A percentile compares a stretch with the other conserved stretches of the same genome.
Conservation (phyloP, 2,113 vertebrate species). For the Anguilla japonica region DNA sequence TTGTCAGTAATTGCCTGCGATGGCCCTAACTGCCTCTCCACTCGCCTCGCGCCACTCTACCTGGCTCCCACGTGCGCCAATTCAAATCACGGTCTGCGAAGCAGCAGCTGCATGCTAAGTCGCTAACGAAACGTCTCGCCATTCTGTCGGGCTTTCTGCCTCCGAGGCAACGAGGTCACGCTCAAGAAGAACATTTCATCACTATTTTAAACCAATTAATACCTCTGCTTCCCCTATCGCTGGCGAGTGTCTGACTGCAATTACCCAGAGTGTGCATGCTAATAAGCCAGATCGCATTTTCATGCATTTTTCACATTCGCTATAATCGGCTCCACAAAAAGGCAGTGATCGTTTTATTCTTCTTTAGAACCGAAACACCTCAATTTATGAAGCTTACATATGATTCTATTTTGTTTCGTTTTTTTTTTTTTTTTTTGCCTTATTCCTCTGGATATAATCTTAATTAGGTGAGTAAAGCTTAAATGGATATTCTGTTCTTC, state of each 20-base stretch:
- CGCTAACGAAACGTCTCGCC: conserved; percentile 64
- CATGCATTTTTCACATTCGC: conserved; percentile 85
- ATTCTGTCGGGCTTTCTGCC: conserved; percentile 64
- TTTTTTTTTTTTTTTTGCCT: background rate
- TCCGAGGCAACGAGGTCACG: conserved; percentile 74
- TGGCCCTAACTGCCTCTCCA: conserved; percentile 97
- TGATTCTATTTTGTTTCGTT: conserved; percentile 28
- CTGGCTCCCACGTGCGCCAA: conserved; percentile 85
- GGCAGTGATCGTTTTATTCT: conserved; percentile 56
- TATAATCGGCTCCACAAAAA: conserved; percentile 76
- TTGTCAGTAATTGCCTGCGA: conserved; percentile 96
- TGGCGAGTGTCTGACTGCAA: conserved; percentile 78
- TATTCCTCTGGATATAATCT: background rate
- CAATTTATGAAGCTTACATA: conserved; percentile 72
- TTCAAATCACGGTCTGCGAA: conserved; percentile 82
- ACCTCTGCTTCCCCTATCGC: conserved; percentile 68
- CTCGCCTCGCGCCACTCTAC: conserved; percentile 86
- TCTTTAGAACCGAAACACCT: conserved; percentile 70
- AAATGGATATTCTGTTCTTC: background rate
- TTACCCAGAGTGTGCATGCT: conserved; percentile 82
- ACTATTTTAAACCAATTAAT: conserved; percentile 91
- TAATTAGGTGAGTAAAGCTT: background rate
- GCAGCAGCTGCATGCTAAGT: conserved; percentile 80
- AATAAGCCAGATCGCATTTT: conserved; percentile 75
- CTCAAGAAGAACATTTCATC: conserved; percentile 76